phyloP scores from a whole-genome alignment of 2,888 invertebrate species.

The Drepanosiphum platanoidis region DNA sequence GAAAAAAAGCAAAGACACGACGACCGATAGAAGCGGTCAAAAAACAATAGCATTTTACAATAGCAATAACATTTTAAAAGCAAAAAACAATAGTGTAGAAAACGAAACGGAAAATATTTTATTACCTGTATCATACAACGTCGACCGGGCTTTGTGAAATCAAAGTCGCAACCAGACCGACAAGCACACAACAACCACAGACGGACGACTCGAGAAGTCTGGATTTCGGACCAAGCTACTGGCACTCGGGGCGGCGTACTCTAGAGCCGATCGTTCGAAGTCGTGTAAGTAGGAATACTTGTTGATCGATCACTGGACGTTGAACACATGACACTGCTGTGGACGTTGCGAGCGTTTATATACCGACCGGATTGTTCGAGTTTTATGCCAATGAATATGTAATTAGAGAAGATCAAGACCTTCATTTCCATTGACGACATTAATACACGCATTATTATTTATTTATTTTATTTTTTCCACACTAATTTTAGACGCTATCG shows the following conservation, averaged over 20 bases:
- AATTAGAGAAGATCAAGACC: conserved; percentile 57
- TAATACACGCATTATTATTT: not conserved
- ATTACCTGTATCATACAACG: conserved; percentile 38
- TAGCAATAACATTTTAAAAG: too few species aligned
- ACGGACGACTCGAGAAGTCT: not conserved
- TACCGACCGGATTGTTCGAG: not conserved
- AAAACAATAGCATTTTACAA: too few species aligned
- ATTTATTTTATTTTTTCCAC: conserved; percentile 16
- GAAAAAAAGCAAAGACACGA: too few species aligned
- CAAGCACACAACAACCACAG: too few species aligned
- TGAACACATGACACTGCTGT: not conserved
- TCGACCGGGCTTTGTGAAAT: not conserved
- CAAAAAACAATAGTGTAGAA: too few species aligned
- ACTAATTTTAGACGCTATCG: not conserved
- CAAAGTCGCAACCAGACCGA: not conserved
- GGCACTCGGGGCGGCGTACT: not conserved
- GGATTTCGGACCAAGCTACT: not conserved
- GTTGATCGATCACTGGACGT: conserved; percentile 4
- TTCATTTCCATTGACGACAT: conserved; percentile 31
- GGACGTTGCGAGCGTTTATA: conserved; percentile 26
- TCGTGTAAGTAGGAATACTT: not conserved
- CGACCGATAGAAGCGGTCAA: too few species aligned
- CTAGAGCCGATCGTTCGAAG: not conserved
- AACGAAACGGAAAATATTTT: not conserved
- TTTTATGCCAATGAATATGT: conserved; percentile 21